These are phyloP conservation scores for Choloepus didactylus DNA, from an alignment of 2,797 vertebrate species.

Conservation along the genomic window DNA sequence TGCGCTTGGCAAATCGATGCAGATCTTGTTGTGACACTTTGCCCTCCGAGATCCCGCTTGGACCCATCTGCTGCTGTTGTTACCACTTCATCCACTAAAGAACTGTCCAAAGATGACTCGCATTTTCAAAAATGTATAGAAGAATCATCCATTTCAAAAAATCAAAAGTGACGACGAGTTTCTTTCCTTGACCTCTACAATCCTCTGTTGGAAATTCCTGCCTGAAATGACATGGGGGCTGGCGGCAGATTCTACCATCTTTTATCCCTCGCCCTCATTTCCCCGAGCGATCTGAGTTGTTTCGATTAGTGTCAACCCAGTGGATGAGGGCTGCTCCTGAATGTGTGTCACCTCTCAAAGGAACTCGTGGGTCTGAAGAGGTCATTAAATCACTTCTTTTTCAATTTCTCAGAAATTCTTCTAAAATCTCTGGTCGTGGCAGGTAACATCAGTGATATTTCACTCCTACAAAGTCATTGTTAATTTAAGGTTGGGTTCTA, in stretches of 20 bases:
- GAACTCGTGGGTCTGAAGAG: accelerated
- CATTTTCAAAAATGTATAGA: conserved; percentile 14
- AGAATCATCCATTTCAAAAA: neutral
- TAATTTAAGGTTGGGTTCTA: neutral
- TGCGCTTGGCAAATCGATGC: neutral
- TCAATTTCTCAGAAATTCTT: conserved; percentile 3
- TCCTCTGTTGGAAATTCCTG: neutral
- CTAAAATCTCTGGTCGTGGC: neutral
- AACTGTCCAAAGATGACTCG: neutral
- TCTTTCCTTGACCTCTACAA: neutral
- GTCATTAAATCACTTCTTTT: neutral
- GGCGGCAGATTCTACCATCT: neutral
- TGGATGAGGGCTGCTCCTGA: neutral
- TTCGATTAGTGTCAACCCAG: too few relatives aligned
- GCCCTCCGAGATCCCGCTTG: neutral
- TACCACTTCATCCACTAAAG: conserved; percentile 30
- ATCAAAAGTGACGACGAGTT: neutral
- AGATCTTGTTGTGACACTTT: accelerated
- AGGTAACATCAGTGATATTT: neutral
- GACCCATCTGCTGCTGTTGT: neutral
- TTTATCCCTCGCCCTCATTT: neutral
- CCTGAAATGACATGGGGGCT: neutral
- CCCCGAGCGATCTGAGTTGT: accelerated
- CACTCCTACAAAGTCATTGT: neutral
- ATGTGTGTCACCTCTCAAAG: neutral